A percentile compares a stretch with the other conserved stretches of the same genome.
phyloP scores from a whole-genome alignment of 2,888 invertebrate species.

The Ephialtes manifestator region DNA sequence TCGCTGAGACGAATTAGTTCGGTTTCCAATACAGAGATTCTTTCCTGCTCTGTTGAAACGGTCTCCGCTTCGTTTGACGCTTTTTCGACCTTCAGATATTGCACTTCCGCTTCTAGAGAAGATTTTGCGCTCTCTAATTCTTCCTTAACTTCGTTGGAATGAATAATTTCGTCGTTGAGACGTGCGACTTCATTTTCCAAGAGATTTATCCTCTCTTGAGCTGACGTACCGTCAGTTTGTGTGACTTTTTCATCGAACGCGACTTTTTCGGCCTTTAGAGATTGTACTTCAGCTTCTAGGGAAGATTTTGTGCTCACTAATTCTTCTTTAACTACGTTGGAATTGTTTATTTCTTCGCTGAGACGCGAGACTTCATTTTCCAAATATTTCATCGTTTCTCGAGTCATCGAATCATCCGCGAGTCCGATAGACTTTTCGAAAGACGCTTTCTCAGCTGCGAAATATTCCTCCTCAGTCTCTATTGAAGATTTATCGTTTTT shows the following conservation, averaged over 20 bases:
- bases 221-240: slow-evolving; percentile 5
- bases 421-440: neutral
- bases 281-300: slow-evolving; percentile 27
- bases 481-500: neutral
- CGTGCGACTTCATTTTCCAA: slow-evolving; percentile 44
- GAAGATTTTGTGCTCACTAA: slow-evolving; percentile 9
- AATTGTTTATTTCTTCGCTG: slow-evolving; percentile 70
- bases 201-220: slow-evolving; percentile 24
- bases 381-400: slow-evolving; percentile 43
- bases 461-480: neutral
- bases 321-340: slow-evolving; percentile 23
- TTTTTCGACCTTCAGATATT: slow-evolving; percentile 41
- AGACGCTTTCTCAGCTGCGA: neutral
- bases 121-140: slow-evolving; percentile 52
- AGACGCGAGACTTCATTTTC: slow-evolving; percentile 70
- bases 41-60: neutral
- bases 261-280: slow-evolving; percentile 41
- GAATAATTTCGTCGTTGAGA: slow-evolving; percentile 30
- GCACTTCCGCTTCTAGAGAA: slow-evolving; percentile 36
- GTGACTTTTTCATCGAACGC: slow-evolving; percentile 27
- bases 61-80: neutral
- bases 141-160: neutral
- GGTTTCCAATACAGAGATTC: slow-evolving; percentile 55
- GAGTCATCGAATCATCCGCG: slow-evolving; percentile 1
- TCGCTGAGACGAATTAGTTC: slow-evolving; percentile 26